Conservation (phyloP, 2,113 vertebrate species). For the Lophius piscatorius region DNA sequence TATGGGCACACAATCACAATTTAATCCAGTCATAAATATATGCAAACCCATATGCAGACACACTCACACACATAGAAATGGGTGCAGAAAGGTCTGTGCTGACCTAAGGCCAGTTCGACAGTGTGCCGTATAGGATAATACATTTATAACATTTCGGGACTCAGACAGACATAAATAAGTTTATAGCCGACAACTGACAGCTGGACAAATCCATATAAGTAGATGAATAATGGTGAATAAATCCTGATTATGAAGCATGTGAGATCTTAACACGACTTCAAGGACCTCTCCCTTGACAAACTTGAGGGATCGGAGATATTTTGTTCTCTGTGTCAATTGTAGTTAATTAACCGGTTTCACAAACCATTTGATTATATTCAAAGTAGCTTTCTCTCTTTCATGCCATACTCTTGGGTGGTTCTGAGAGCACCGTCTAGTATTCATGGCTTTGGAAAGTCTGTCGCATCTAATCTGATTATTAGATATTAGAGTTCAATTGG, state of each 20-base stretch:
- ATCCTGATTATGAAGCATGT: slow-evolving; percentile 20
- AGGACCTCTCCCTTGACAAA: too few relatives aligned
- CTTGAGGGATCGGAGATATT: slow-evolving; percentile 4
- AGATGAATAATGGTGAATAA: slow-evolving; percentile 36
- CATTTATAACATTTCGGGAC: slow-evolving; percentile 67
- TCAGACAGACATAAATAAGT: slow-evolving; percentile 24
- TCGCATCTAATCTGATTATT: too few relatives aligned
- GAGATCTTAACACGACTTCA: too few relatives aligned
- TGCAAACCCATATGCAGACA: slow-evolving; percentile 10
- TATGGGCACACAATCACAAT: slow-evolving; percentile 35
- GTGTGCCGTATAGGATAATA: slow-evolving; percentile 67
- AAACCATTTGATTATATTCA: too few relatives aligned
- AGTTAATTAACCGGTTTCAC: not conserved
- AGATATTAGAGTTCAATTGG: too few relatives aligned
- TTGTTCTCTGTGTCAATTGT: not conserved
- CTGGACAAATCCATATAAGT: slow-evolving; percentile 32
- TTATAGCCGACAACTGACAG: slow-evolving; percentile 53
- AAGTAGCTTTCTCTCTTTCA: too few relatives aligned
- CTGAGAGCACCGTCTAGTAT: too few relatives aligned
- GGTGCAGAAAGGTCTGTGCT: slow-evolving; percentile 70
- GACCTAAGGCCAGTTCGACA: slow-evolving; percentile 62
- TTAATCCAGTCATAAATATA: slow-evolving; percentile 46
- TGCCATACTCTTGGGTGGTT: too few relatives aligned
- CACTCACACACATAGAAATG: slow-evolving; percentile 30
- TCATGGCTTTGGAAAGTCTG: too few relatives aligned